Base-by-base conservation (phyloP, 1,140 invertebrate species). In the Wiebesia pumilae region DNA sequence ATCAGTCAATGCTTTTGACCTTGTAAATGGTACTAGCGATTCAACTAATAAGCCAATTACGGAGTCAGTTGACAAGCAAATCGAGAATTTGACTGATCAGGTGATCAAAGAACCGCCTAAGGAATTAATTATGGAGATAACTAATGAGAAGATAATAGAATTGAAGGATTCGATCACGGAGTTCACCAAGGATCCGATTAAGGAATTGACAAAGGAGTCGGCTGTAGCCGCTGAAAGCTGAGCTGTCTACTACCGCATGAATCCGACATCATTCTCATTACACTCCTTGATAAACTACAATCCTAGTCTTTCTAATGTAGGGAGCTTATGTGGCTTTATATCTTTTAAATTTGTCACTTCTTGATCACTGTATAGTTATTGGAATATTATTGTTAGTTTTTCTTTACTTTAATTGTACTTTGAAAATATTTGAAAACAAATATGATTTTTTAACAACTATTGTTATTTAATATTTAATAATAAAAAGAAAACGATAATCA, bases 151-250 rank as follows among this genome's bases (percentile, higher is more conserved):
- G 33, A 75, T 75, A 0, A 75, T 75, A 35, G 38, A 75, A 19
- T 38, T 75, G 6, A 75, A 75, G 40, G 71, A 75, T 33, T 43
- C 71, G 2, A 75, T 75, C 71, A 75, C 43, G 10, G 71, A 75
- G n/a, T 43, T 75, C 40, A 38, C 38, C 38, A 75, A 43, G 14
- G 71, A 43, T 43, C 38, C 71, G 6, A 75, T 75, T 38, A 75
- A 75, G 71, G 86, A 90, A 73, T 69, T 87, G n/a, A 87, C 81
- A 6, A 86, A 90, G 65, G 90, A 91, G 33, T 73, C 90, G 1
- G 73, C 88, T 24, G 88, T 90, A 1, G 88, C 73, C 14, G 87
- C 89, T 21, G 91, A 93, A 65, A 93, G 93, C 90, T 93, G 93
- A 93, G 89, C 88, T 89, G 40, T 81, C 86, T 82, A 82, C 7